phyloP scores from a whole-genome alignment of 2,888 invertebrate species.

The Nasonia oneida region DNA sequence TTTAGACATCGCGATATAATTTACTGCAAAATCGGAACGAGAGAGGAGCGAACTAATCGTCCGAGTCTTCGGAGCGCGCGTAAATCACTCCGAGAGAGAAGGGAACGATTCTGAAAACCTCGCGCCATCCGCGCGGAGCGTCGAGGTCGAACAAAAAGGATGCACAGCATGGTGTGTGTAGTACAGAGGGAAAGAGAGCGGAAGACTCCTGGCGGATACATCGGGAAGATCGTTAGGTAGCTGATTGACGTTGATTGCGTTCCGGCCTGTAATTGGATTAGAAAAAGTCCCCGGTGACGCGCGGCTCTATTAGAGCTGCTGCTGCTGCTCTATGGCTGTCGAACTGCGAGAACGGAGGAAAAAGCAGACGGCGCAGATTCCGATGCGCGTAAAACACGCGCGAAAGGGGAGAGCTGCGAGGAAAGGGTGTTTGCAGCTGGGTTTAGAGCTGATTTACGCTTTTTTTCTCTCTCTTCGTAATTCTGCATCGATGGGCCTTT shows the following conservation, averaged over 20 bases:
- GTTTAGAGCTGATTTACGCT: slow-evolving; percentile 11
- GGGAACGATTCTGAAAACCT: slow-evolving; percentile 21
- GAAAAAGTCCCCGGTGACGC: slow-evolving; percentile 61
- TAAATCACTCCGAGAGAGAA: not conserved
- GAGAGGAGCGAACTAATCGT: not conserved
- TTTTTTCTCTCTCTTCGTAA: not conserved
- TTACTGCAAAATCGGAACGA: not conserved
- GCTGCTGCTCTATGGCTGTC: slow-evolving; percentile 28
- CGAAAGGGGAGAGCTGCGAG: not conserved
- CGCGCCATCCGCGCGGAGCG: not conserved
- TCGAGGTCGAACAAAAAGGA: slow-evolving; percentile 18
- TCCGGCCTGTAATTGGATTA: slow-evolving; percentile 64
- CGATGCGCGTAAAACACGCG: slow-evolving; percentile 6
- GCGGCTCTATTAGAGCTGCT: slow-evolving; percentile 39
- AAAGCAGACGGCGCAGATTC: slow-evolving; percentile 17
- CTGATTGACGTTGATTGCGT: slow-evolving; percentile 66
- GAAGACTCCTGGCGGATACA: slow-evolving; percentile 11
- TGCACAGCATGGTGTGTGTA: not conserved
- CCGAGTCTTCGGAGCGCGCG: not conserved
- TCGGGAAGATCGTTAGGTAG: slow-evolving; percentile 58
- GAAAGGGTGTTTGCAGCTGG: slow-evolving; percentile 5
- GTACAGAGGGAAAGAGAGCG: not conserved
- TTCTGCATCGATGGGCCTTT: not conserved
- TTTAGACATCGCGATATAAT: not conserved
- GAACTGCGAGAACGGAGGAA: slow-evolving; percentile 1